Base-by-base conservation (phyloP, 2,888 invertebrate genomes). In the Monochamus alternatus region DNA sequence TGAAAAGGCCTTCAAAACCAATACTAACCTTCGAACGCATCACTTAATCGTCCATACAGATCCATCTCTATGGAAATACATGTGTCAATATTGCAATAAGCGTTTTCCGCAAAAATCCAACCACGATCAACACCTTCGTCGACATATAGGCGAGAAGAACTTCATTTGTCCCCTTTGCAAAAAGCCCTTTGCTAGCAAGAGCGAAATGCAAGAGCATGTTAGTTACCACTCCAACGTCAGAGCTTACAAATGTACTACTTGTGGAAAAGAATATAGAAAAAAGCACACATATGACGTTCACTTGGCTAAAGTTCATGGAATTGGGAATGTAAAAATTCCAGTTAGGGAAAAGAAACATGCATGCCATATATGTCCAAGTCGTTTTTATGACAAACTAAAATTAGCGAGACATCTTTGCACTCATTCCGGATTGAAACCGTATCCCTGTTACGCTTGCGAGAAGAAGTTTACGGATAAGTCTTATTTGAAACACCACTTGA, bases 191-290 rank as follows among this genome's bases (percentile, higher is more conserved):
- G 80, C 84, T 3, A 84, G 81, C 65, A 81, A 81, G 47, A 82
- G 82, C 55, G 86, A 85, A 73, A 62, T 86, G 69, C 78, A 81
- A 51, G 82, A 82, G 59, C 86, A 86, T 74, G 74, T 83, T 9
- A 76, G 76, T 14, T 80, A 80, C 14, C 86, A 86, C 69, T 84
- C 85, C 30, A 83, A 83, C 65, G 83, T 83, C 30, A 81, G 82
- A 58, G 78, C 76, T 1, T 83, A 81, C 64, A 82, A 82, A 70
- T 92, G 92, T 81, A 85, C 89, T 10, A 89, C 91, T 79, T 92
- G 92, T 81, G 87, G 87, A 55, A 88, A 88, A 74, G 91, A 90
- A 81, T 91, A 91, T 82, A 89, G 88, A 78, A 90, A 90, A 0
- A 84, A 90, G 78, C 74, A 82, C 9, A 79, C 78, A 8, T 78